Base-by-base conservation (phyloP, 2,113 vertebrate species). In the Psephotus haematonotus region DNA sequence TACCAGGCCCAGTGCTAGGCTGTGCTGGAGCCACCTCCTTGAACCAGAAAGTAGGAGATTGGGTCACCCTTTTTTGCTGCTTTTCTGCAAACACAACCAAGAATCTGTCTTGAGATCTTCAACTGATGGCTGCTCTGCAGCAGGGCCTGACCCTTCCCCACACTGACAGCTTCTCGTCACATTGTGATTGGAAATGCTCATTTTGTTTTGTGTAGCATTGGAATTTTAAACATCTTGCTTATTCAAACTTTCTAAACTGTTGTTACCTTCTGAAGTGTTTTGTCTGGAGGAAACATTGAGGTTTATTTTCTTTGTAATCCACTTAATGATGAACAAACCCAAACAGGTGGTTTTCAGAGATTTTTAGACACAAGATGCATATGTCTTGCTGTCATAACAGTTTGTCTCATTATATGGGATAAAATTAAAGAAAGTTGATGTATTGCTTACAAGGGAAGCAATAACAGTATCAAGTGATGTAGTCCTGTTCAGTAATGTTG, bases 311-410 rank as follows among this genome's bases (percentile, higher is more conserved):
- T 46, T 83, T 84, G 75, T 93, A 93, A 95, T 91, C 86, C 63
- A 28, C 86, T 96, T 96, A 97, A 96, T 85, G 93, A 87, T 35
- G 86, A 71, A 93, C 95, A 78, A 95, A 97, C 90, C 35, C 87
- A 72, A 97, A 84, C 89, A 97, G 97, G 96, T 96, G 96, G 84
- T 89, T 96, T 86, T 92, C 85, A 87, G 64, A 92, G 92, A 69
- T 84, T 92, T 64, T 62, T 82, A 88, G 95, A 94, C 89, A 90
- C 88, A 57, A 68, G 87, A 86, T 4, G 7, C 81, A 82, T 91
- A 67, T 90, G 91, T 95, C 95, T 96, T 17, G 4, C 94, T 70
- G 47, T 96, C 96, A 96, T 64, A 97, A 95, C 93, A 91, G 77
- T 92, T 95, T 67, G 82, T 92, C 97, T 90, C 91, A 82, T 93